A percentile compares a stretch with the other conserved stretches of the same genome.
These are phyloP conservation scores for Drosophila nr. perissopoda DNA, from an alignment of 2,888 invertebrate genomes.

Conservation along the genomic window DNA sequence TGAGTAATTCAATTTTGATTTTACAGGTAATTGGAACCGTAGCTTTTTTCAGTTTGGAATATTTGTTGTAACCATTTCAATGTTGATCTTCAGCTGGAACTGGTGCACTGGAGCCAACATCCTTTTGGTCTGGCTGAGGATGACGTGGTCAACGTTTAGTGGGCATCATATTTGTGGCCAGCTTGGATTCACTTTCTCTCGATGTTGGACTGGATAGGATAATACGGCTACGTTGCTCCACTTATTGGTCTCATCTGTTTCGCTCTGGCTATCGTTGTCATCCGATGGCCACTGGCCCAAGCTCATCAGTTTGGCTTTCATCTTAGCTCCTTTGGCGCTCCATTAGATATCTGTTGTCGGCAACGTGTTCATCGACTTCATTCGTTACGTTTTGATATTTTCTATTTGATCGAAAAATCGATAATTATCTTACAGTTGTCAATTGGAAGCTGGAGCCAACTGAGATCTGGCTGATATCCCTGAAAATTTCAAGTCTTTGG, in stretches of 20 bases:
- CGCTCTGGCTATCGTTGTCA: background rate
- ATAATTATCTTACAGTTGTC: background rate
- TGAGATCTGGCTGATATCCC: background rate
- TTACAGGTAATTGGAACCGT: background rate
- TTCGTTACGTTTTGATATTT: background rate
- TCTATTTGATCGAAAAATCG: background rate
- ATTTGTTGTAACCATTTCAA: background rate
- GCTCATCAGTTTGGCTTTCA: background rate
- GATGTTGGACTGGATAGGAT: background rate
- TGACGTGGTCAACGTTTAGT: background rate
- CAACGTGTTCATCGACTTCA: background rate
- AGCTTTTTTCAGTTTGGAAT: background rate
- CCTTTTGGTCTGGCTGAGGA: background rate
- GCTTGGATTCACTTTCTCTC: background rate
- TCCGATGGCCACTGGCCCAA: background rate
- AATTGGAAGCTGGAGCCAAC: background rate
- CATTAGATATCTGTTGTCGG: background rate
- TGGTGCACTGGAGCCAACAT: background rate
- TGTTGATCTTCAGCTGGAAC: background rate
- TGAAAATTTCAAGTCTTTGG: background rate
- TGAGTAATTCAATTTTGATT: background rate
- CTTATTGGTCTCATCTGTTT: background rate
- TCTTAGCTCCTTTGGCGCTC: background rate
- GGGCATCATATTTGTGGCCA: background rate
- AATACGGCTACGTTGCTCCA: background rate